A percentile compares a stretch with the other conserved stretches of the same genome.
Evolutionary conservation across 1,140 invertebrate genomes (phyloP).

Genomic region (Microplitis demolitor): DNA sequence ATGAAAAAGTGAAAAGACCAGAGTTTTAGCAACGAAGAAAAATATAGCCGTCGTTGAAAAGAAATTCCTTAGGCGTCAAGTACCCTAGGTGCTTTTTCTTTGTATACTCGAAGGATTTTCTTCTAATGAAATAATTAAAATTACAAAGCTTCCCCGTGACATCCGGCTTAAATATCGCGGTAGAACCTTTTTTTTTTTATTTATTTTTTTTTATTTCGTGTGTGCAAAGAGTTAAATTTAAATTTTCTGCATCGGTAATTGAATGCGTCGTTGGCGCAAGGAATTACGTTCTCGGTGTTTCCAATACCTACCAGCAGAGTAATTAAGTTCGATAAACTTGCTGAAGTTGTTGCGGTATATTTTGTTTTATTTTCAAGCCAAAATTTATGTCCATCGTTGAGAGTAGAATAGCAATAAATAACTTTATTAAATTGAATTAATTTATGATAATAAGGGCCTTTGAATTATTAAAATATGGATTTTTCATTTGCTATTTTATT

Average conservation of each 20-base stretch:
- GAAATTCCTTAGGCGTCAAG: constrained; percentile 16
- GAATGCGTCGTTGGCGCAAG: background rate
- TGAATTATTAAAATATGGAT: background rate
- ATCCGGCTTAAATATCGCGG: constrained; percentile 4
- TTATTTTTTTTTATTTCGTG: background rate
- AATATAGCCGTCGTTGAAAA: constrained; percentile 7
- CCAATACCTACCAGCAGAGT: background rate
- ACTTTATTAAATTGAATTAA: background rate
- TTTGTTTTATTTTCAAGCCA: background rate
- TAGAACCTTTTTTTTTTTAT: background rate
- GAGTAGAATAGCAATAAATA: background rate
- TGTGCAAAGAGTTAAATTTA: background rate
- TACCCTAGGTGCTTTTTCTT: constrained; percentile 17
- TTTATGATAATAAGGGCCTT: background rate
- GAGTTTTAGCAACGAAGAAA: background rate
- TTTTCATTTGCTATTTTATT: too few relatives aligned
- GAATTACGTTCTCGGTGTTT: constrained; percentile 13
- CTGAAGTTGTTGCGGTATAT: constrained; percentile 7
- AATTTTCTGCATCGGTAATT: background rate
- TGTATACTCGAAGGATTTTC: constrained; percentile 38
- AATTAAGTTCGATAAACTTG: constrained; percentile 19
- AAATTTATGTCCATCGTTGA: background rate
- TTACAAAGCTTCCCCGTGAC: constrained; percentile 41
- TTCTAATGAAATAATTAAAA: constrained; percentile 53
- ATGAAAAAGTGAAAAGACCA: background rate